phyloP scores from a whole-genome alignment of 2,888 invertebrate species.

The Dorcus hopei region DNA sequence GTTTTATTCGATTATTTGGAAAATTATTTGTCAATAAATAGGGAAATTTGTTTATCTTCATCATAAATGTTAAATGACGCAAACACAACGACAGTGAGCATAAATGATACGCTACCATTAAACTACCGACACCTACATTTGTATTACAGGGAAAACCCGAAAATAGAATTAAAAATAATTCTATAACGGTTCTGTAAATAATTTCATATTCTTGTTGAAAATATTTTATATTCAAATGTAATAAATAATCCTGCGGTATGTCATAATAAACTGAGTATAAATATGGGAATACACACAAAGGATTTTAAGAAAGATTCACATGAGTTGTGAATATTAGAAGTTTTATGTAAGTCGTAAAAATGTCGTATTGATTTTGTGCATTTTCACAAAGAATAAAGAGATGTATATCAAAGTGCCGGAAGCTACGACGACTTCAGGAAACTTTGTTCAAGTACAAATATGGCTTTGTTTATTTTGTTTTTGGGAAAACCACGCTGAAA shows the following conservation, averaged over 20 bases:
- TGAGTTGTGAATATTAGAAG: constrained; percentile 20
- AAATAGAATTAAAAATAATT: no score
- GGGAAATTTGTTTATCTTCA: constrained; percentile 9
- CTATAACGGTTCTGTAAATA: no score
- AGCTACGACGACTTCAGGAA: constrained; percentile 10
- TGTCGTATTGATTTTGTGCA: constrained; percentile 19
- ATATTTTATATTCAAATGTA: no score
- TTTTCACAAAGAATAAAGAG: constrained; percentile 19
- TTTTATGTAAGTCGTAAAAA: constrained; percentile 18
- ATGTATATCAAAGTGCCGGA: constrained; percentile 20
- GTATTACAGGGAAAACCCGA: no score
- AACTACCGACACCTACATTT: no score
- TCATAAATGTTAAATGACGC: constrained; percentile 4
- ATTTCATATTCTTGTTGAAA: no score
- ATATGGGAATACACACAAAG: constrained; percentile 13
- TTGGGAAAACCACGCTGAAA: not conserved
- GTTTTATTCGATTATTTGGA: constrained; percentile 16
- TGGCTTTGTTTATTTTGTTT: constrained; percentile 10
- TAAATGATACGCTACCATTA: no score
- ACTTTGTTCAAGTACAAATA: constrained; percentile 17
- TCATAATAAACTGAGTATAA: no score
- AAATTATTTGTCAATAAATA: constrained; percentile 13
- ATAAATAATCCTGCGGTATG: no score
- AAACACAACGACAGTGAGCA: no score
- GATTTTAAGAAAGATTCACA: constrained; percentile 10